Percentiles rank a stretch among this genome's conserved stretches.
Conservation (phyloP, 2,797 vertebrate genomes). For the Molossus molossus region DNA sequence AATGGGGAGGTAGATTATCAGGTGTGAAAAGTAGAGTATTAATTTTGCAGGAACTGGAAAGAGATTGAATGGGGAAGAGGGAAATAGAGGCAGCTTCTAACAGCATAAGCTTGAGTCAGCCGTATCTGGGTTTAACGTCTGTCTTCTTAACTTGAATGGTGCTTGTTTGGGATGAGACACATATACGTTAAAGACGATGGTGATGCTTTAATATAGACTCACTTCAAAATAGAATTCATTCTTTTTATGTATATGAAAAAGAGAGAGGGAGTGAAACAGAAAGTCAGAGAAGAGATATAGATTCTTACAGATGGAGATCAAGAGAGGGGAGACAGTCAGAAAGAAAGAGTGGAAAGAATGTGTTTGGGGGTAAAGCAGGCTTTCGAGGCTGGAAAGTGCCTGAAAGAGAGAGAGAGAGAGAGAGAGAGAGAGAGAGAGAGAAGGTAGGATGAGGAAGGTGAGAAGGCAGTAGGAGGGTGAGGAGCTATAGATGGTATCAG, state of each 20-base stretch:
- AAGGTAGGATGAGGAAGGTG: too few relatives aligned
- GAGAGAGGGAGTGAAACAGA: not conserved
- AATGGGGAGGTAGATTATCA: not conserved
- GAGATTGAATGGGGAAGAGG: not conserved
- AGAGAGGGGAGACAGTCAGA: not conserved
- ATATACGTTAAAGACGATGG: not conserved
- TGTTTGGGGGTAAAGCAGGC: not conserved
- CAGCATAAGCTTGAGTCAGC: not conserved
- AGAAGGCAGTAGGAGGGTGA: not conserved
- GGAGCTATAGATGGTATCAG: accelerated
- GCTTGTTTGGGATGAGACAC: not conserved
- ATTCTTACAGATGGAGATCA: not conserved
- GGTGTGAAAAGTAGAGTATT: not conserved
- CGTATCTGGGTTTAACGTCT: not conserved
- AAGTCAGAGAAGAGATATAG: not conserved
- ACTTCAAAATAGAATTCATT: not conserved
- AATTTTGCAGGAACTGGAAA: not conserved
- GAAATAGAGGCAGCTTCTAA: not conserved
- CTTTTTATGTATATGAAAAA: not conserved
- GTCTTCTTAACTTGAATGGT: not conserved
- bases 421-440: not conserved
- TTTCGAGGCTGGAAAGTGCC: not conserved
- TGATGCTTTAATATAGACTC: not conserved
- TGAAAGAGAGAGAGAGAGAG: not conserved
- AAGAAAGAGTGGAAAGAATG: not conserved